Conservation (phyloP, 2,888 invertebrate species). For the Synergus japonicus region DNA sequence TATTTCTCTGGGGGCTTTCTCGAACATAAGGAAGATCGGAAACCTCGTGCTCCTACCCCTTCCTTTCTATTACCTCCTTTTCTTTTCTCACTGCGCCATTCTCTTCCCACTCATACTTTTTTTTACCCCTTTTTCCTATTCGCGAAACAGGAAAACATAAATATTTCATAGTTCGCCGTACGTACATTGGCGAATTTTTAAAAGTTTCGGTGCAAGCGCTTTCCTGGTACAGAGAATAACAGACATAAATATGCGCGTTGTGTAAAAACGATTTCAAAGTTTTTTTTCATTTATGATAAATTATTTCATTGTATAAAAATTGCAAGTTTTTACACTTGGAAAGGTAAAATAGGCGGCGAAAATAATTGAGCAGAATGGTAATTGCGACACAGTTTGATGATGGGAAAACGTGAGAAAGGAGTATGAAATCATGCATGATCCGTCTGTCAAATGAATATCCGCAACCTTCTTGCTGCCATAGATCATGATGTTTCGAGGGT, state of each 20-base stretch:
- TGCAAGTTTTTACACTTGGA: not conserved
- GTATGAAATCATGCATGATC: slow-evolving; percentile 34
- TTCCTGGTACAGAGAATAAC: slow-evolving; percentile 42
- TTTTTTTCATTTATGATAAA: not conserved
- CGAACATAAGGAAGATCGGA: slow-evolving; percentile 54
- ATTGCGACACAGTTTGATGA: slow-evolving; percentile 5
- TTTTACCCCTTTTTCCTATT: slow-evolving; percentile 46
- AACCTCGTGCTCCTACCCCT: not conserved
- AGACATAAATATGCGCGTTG: slow-evolving; percentile 3
- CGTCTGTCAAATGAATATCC: slow-evolving; percentile 52
- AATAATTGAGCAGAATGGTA: not conserved
- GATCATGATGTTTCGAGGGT: slow-evolving; percentile 49
- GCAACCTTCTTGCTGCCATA: slow-evolving; percentile 41
- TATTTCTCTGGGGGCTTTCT: slow-evolving; percentile 67
- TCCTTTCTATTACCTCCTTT: slow-evolving; percentile 42
- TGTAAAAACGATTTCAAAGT: not conserved
- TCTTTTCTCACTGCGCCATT: slow-evolving; percentile 42
- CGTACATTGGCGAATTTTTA: slow-evolving; percentile 40
- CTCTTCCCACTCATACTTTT: not conserved
- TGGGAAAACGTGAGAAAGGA: slow-evolving; percentile 39
- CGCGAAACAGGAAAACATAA: slow-evolving; percentile 64
- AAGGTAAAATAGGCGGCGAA: not conserved
- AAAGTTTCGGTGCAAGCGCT: slow-evolving; percentile 50
- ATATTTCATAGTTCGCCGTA: slow-evolving; percentile 67
- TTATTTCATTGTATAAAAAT: not conserved